Base-by-base conservation (phyloP, 2,797 vertebrate species). In the Etheostoma nigrum region DNA sequence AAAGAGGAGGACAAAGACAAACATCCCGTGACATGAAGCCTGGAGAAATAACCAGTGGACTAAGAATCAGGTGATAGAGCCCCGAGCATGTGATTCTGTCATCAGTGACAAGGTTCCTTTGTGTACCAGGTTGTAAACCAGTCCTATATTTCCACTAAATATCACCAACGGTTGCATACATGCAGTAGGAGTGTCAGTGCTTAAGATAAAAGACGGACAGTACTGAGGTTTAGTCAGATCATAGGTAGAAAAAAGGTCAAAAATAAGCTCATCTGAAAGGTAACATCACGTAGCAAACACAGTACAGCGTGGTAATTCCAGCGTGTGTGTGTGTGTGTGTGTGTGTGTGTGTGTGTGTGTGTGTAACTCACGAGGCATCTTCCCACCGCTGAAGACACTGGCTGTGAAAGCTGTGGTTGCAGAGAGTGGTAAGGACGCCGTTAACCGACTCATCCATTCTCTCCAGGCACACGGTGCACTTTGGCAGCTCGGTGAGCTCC, bases 381-480 rank as follows among this genome's bases (percentile, higher is more conserved):
- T 99, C 98, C 98, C 98, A 99, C 12, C 97, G 97, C 94, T 98
- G 98, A 67, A 99, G 96, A 89, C 98, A 99, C 93, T 98, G 97
- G 91, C 98, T 99, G 83, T 99, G 98, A 79, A 99, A 99, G 94
- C 98, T 99, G 96, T 99, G 98, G 95, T 99, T 99, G 76, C 98
- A 99, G 10, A 99, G 91, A 0, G 98, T 99, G 84, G 98, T 99
- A 13, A 99, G 96, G 78, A 99, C 96, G 55, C 98, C 98, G 2
- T 99, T 99, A 21, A 99, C 98, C 0, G 98, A 99, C 91, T 99
- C 98, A 0, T 99, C 98, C 98, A 99, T 99, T 60, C 98, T 95
- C 94, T 99, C 98, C 93, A 99, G 94, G 87, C 98, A 99, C 91
- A 99, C 98, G 0, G 97, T 99, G 92, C 98, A 99, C 89, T 99